Evolutionary conservation across 2,888 invertebrate species (phyloP), one percentile per base, ranked within the genome.

Genomic region (Idaea straminata): DNA sequence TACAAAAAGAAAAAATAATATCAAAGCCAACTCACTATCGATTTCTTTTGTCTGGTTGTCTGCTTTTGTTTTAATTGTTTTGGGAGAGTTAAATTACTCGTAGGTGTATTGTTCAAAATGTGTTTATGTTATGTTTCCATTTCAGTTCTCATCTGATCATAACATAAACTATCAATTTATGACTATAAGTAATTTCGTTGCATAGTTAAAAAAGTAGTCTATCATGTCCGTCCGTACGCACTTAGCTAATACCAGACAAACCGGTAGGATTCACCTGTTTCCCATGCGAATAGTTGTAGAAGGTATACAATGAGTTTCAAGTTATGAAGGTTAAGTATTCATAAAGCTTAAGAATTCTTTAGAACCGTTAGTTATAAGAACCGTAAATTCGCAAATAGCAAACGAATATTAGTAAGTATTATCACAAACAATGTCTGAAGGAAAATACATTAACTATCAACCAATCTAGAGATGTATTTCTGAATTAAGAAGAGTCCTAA

Each of bases 1-100:
- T 74, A 81, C 78, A 79, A 83, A 85, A 86, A 78, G 77, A 83
- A 84, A 81, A 82, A 76, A 74, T 79, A 83, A 81, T 15, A 16
- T 58, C 16, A 72, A 79, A 74, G 71, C 78, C 74, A 73, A 73
- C 73, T 66, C 63, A 69, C 67, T 66, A 66, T 66, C 59, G 58
- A 58, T 5, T 61, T 35, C 61, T 38, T 36, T 61, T 61, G 47
- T 47, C 47, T 35, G 15, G 35, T 58, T 58, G 16, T 58, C 58
- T 15, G 15, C 16, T 58, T 58, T 58, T 58, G 58, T 36, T 36
- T 36, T 36, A 36, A 36, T 36, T 47, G 13, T 47, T 47, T 13
- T 47, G 47, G 13, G 0, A 4, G 47, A 47, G 10, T 47, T 47
- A 47, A 47, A 47, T 47, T 47, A 47, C 47, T 13, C 47, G 5